A percentile compares a stretch with the other conserved stretches of the same genome.
Evolutionary conservation across 2,888 invertebrate species (phyloP).

Genomic region (Malthinus seriepunctatus): DNA sequence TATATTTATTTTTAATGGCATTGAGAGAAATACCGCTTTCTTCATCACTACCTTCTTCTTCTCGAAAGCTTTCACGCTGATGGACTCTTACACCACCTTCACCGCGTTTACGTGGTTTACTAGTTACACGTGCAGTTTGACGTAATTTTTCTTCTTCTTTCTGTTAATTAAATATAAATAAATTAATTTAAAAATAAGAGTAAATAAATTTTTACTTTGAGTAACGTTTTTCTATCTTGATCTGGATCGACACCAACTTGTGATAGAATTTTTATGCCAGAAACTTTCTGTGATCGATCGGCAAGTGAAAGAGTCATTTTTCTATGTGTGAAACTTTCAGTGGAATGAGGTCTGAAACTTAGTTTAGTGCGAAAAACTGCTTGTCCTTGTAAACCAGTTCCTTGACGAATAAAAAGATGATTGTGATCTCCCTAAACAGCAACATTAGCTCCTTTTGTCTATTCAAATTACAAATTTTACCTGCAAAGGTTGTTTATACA

Average conservation of each 20-base stretch:
- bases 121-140: constrained; percentile 74
- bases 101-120: constrained; percentile 53
- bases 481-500: constrained; percentile 90
- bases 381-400: constrained; percentile 96
- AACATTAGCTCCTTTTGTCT: constrained; percentile 6
- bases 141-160: constrained; percentile 96
- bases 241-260: constrained; percentile 95
- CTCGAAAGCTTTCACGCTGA: constrained; percentile 58
- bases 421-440: constrained; percentile 86
- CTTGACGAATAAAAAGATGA: constrained; percentile 96
- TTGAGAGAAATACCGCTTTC: constrained; percentile 90
- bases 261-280: constrained; percentile 94
- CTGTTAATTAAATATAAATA: constrained; percentile 52
- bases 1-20: constrained; percentile 94
- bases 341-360: constrained; percentile 97
- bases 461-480: constrained; percentile 46
- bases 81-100: constrained; percentile 48
- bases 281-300: constrained; percentile 90
- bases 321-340: constrained; percentile 97
- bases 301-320: constrained; percentile 99
- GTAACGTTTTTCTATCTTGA: constrained; percentile 84
- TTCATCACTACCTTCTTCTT: constrained; percentile 90
- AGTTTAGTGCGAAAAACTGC: constrained; percentile 96
- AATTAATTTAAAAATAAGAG: constrained; percentile 8
- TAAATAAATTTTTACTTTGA: constrained; percentile 66